Percentiles rank a stretch among this genome's conserved stretches.
Evolutionary conservation across 2,888 invertebrate species (phyloP).

Genomic region (Empis livida): DNA sequence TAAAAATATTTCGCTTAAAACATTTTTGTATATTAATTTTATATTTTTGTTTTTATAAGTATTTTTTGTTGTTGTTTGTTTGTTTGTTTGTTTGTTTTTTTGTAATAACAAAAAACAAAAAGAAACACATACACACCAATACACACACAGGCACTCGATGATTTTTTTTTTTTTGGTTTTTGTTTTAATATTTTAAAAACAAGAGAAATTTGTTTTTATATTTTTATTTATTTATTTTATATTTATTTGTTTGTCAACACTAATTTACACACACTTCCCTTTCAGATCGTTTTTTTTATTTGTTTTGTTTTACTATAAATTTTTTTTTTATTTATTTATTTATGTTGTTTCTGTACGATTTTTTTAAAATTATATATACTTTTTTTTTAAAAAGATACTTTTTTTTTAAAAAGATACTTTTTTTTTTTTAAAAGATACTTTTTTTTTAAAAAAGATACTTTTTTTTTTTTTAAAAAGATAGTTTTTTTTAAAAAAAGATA

Average conservation of each 20-base stretch:
- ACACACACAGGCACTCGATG: slow-evolving; percentile 1
- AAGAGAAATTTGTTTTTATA: background rate
- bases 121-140: background rate
- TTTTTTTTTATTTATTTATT: slow-evolving; percentile 7
- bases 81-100: background rate
- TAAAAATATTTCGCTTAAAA: slow-evolving; percentile 9
- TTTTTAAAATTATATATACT: too few relatives aligned
- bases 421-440: too few relatives aligned
- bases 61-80: slow-evolving; percentile 4
- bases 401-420: too few relatives aligned
- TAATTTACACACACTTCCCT: background rate
- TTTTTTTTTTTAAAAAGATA: too few relatives aligned
- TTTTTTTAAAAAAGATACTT: too few relatives aligned
- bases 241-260: too few relatives aligned
- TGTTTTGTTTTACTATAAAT: background rate
- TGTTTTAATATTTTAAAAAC: background rate
- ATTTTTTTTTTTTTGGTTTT: slow-evolving; percentile 4
- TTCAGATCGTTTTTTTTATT: slow-evolving; percentile 1
- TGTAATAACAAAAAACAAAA: background rate
- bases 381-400: too few relatives aligned
- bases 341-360: too few relatives aligned
- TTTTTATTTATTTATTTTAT: too few relatives aligned
- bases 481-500: too few relatives aligned
- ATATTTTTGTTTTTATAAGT: slow-evolving; percentile 8
- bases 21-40: slow-evolving; percentile 7